phyloP scores from a whole-genome alignment of 2,113 vertebrate species.

The Pseudonaja textilis region DNA sequence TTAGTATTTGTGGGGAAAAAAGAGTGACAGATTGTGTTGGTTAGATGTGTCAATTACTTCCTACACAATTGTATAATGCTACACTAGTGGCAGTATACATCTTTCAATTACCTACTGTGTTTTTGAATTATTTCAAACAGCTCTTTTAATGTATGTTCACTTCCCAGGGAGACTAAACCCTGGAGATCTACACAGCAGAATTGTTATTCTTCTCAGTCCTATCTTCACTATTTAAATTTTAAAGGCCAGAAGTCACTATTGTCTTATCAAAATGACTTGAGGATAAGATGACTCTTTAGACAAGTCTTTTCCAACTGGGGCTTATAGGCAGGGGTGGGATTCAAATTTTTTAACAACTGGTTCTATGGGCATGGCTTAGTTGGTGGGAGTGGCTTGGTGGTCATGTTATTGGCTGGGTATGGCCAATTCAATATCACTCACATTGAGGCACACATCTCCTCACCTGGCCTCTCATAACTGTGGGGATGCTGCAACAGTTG shows the following conservation, averaged over 20 bases:
- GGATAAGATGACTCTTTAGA: background rate
- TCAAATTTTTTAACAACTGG: too few species aligned
- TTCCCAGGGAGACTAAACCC: background rate
- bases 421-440: too few species aligned
- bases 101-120: background rate
- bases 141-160: background rate
- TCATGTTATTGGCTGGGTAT: too few species aligned
- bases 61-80: background rate
- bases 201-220: background rate
- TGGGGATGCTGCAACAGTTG: too few species aligned
- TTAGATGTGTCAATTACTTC: conserved; percentile 17
- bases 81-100: background rate
- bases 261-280: background rate
- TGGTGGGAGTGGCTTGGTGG: too few species aligned
- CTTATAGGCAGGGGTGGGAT: background rate
- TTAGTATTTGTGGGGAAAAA: background rate
- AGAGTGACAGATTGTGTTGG: background rate
- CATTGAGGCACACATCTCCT: too few species aligned
- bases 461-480: too few species aligned
- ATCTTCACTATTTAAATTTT: background rate
- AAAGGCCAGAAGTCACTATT: background rate
- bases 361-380: too few species aligned
- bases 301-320: background rate
- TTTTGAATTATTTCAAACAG: background rate
- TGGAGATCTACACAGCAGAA: background rate